Conservation (phyloP, 2,113 vertebrate species). For the Actinemys pallida region DNA sequence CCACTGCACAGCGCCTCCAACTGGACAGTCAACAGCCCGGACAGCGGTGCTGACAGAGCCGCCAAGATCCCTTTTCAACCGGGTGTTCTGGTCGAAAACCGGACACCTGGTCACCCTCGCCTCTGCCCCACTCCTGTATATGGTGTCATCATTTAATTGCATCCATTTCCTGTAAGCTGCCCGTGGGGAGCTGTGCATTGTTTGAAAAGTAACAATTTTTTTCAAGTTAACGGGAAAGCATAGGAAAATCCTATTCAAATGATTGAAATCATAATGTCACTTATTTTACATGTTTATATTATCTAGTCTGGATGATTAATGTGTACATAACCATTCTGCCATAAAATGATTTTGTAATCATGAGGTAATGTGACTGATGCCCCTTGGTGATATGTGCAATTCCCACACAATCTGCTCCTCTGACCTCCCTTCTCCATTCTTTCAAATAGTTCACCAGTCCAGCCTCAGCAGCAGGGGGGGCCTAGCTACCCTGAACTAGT, state of each 20-base stretch:
- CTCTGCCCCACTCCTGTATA: not conserved
- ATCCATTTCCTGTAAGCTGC: not conserved
- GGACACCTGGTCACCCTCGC: too few relatives aligned
- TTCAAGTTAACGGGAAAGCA: not conserved
- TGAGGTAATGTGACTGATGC: not conserved
- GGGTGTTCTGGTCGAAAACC: too few relatives aligned
- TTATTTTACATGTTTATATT: not conserved
- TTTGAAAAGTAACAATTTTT: not conserved
- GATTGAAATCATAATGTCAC: not conserved
- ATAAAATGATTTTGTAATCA: not conserved
- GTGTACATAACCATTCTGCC: accelerated
- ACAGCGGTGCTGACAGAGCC: too few relatives aligned
- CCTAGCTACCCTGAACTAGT: too few relatives aligned
- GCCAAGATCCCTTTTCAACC: too few relatives aligned
- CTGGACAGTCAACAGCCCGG: too few relatives aligned
- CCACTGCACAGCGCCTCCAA: too few relatives aligned
- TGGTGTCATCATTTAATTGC: not conserved
- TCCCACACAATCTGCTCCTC: not conserved
- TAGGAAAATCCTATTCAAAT: not conserved
- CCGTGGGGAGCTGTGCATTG: not conserved
- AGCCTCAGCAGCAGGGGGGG: not conserved
- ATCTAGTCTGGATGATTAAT: not conserved
- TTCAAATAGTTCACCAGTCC: not conserved
- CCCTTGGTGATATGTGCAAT: not conserved
- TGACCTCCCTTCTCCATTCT: not conserved